These are phyloP conservation scores for Microctonus hyperodae DNA, from an alignment of 2,888 invertebrate genomes.

Conservation along the genomic window DNA sequence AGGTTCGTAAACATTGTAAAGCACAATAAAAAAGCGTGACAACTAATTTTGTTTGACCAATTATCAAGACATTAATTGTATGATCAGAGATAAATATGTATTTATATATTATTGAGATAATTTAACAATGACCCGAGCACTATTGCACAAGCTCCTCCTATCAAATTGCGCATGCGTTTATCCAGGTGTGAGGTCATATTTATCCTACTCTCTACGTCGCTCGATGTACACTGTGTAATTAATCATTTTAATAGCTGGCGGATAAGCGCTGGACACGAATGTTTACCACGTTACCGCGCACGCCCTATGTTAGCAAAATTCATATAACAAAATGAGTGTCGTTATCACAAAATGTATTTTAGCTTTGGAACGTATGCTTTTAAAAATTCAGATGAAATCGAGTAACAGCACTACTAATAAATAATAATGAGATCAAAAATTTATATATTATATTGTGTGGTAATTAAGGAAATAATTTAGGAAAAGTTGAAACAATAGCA, in stretches of 20 bases:
- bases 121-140: not conserved
- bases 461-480: too few species aligned
- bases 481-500: too few species aligned
- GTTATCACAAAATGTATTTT: not conserved
- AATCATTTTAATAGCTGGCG: slow-evolving; percentile 3
- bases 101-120: not conserved
- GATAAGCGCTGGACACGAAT: slow-evolving; percentile 4
- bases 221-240: not conserved
- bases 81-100: not conserved
- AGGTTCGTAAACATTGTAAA: not conserved
- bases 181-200: not conserved
- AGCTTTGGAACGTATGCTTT: not conserved
- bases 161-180: not conserved
- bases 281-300: not conserved
- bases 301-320: not conserved
- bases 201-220: not conserved
- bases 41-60: not conserved
- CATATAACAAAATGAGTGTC: not conserved
- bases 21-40: not conserved
- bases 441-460: too few species aligned
- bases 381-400: not conserved
- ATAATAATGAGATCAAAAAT: too few species aligned
- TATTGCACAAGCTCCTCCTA: not conserved
- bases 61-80: not conserved
- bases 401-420: too few species aligned